These are phyloP conservation scores for Semotilus atromaculatus DNA, from an alignment of 2,797 vertebrate genomes.

Conservation along the genomic window DNA sequence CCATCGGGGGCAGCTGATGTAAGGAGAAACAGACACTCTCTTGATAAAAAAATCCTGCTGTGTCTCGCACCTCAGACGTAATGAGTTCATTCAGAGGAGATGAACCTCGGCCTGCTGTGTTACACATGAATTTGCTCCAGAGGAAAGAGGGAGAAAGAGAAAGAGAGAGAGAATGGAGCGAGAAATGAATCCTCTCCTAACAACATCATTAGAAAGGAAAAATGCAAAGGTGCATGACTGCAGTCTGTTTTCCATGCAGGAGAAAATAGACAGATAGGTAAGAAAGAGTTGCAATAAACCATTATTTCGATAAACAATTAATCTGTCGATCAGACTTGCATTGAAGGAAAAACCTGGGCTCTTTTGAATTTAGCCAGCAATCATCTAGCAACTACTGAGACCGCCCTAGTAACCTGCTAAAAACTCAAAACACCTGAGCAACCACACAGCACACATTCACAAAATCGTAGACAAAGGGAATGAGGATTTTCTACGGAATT, in stretches of 20 bases:
- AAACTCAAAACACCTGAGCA: not conserved
- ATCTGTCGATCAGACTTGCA: not conserved
- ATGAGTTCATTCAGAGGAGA: constrained; percentile 52
- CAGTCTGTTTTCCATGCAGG: not conserved
- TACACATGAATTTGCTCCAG: constrained; percentile 37
- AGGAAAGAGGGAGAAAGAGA: constrained; percentile 11
- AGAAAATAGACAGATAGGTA: not conserved
- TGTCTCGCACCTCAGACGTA: constrained; percentile 38
- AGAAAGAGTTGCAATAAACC: not conserved
- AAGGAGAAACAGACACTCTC: constrained; percentile 35
- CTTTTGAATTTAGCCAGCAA: not conserved
- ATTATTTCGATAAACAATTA: not conserved
- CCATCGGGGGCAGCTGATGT: constrained; percentile 33
- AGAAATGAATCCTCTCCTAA: constrained; percentile 28
- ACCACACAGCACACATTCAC: not conserved
- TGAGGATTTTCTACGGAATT: not conserved
- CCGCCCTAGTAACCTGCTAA: not conserved
- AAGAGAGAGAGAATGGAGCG: not conserved
- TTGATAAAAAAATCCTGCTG: constrained; percentile 36
- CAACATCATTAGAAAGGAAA: constrained; percentile 10
- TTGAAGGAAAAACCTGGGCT: not conserved
- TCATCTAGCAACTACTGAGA: not conserved
- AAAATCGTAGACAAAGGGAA: not conserved
- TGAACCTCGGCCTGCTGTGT: constrained; percentile 35
- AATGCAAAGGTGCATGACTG: constrained; percentile 7